These are phyloP conservation scores for Cetonia aurata DNA, from an alignment of 2,888 invertebrate species.

Conservation along the genomic window DNA sequence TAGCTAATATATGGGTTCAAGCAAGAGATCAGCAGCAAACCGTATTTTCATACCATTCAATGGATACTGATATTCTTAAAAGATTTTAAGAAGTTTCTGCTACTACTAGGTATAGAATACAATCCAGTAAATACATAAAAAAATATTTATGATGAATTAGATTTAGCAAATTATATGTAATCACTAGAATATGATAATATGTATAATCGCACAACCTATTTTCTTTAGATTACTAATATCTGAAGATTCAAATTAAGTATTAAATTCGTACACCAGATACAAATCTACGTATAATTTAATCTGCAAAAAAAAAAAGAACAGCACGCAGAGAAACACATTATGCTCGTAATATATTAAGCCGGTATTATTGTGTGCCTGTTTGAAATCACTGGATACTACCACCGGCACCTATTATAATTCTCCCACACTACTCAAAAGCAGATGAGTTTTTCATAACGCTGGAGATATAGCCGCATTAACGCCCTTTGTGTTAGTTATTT, in stretches of 20 bases:
- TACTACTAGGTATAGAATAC: no score
- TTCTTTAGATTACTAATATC: no score
- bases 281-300: neutral
- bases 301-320: neutral
- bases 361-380: slow-evolving; percentile 45
- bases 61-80: no score
- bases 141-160: no score
- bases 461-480: slow-evolving; percentile 66
- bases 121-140: no score
- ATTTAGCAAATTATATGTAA: no score
- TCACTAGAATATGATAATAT: no score
- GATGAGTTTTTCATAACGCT: slow-evolving; percentile 56
- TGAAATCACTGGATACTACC: slow-evolving; percentile 58
- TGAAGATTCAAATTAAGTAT: neutral
- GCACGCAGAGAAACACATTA: neutral
- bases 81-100: no score
- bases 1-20: no score
- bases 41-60: no score
- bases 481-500: slow-evolving; percentile 66
- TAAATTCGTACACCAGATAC: neutral
- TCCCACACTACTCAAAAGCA: slow-evolving; percentile 66
- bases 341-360: slow-evolving; percentile 27
- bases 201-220: no score
- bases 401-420: slow-evolving; percentile 65
- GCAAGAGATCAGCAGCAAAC: no score